These are phyloP conservation scores for Luscinia luscinia DNA, from an alignment of 2,797 vertebrate species.

Conservation along the genomic window DNA sequence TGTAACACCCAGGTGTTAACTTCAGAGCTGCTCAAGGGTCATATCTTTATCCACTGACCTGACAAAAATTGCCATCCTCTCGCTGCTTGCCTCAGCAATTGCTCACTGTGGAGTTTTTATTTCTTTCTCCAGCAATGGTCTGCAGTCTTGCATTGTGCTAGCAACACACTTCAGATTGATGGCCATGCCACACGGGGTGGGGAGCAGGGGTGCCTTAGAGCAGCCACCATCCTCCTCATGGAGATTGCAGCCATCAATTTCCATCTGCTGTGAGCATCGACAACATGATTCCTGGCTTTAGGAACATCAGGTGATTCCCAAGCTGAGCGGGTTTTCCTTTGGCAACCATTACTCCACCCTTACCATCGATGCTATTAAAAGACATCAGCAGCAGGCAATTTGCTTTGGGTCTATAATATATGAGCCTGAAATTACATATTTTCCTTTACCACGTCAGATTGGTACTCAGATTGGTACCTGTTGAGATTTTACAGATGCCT, in stretches of 20 bases:
- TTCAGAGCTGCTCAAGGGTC: neutral
- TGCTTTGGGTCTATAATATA: neutral
- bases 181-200: neutral
- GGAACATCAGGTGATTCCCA: neutral
- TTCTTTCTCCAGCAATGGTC: neutral
- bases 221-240: neutral
- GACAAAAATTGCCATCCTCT: neutral
- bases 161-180: constrained; percentile 12
- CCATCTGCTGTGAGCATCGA: neutral
- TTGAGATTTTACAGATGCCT: neutral
- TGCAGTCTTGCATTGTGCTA: constrained; percentile 10
- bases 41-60: neutral
- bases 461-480: neutral
- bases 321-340: neutral
- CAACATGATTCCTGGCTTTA: neutral
- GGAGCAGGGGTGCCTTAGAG: neutral
- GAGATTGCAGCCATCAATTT: constrained; percentile 48
- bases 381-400: neutral
- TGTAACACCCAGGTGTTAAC: neutral
- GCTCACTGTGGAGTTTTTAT: neutral
- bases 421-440: neutral
- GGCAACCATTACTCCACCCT: neutral
- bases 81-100: neutral
- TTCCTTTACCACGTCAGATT: neutral
- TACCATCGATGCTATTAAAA: neutral